Conservation (phyloP, 2,888 invertebrate genomes). For the Agrochola macilenta region DNA sequence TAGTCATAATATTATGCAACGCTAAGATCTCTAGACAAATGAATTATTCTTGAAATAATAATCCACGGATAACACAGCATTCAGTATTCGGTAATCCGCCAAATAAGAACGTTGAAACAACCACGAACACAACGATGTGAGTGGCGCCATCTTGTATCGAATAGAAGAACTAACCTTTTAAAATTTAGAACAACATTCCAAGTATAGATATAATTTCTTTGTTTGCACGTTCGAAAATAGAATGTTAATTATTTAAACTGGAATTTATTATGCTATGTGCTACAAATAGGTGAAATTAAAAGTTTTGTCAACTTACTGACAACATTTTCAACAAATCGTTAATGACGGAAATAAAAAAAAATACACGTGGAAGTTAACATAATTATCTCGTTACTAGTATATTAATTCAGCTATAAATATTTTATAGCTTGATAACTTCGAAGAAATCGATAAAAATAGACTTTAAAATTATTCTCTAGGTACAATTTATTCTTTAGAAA, state of each 20-base stretch:
- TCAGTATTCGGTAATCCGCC: constrained; percentile 43
- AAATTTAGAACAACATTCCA: background rate
- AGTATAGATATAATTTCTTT: background rate
- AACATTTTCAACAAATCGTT: background rate
- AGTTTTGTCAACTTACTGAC: no score
- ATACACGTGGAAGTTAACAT: background rate
- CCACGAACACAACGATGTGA: constrained; percentile 9
- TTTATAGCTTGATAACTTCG: background rate
- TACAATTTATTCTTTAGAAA: background rate
- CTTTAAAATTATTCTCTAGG: background rate
- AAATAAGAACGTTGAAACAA: constrained; percentile 28
- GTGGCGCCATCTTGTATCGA: constrained; percentile 77
- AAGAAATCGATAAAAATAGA: background rate
- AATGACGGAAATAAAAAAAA: background rate
- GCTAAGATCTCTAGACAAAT: constrained; percentile 48
- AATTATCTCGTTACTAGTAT: background rate
- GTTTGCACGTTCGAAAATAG: background rate
- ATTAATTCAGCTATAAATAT: background rate
- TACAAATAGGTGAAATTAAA: background rate
- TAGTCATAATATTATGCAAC: constrained; percentile 61
- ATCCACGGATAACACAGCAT: constrained; percentile 54
- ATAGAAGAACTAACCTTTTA: constrained; percentile 59
- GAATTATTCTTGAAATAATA: constrained; percentile 63
- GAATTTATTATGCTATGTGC: background rate
- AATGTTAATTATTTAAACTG: background rate